Percentiles rank a stretch among this genome's conserved stretches.
Conservation (phyloP, 2,113 vertebrate species). For the Hydrochoerus hydrochaeris region DNA sequence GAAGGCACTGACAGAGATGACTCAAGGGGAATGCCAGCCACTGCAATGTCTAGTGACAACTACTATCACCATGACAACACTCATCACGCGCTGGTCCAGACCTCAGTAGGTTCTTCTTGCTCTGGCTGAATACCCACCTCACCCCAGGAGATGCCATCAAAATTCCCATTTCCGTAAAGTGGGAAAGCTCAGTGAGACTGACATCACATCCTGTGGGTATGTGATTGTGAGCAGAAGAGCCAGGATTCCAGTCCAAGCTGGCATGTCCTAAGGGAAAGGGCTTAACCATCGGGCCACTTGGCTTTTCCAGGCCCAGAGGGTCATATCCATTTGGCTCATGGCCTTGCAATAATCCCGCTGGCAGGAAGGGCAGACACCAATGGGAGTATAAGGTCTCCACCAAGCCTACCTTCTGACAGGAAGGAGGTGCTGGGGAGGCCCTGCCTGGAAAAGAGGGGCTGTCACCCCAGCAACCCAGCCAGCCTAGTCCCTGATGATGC, state of each 20-base stretch:
- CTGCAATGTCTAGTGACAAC: rapidly evolving
- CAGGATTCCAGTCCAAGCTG: neutral
- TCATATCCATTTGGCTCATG: neutral
- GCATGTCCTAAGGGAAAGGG: neutral
- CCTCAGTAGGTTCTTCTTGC: neutral
- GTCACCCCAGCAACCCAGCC: neutral
- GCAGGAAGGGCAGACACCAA: neutral
- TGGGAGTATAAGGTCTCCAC: neutral
- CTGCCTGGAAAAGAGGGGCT: neutral
- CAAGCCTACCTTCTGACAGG: neutral
- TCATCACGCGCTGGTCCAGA: neutral
- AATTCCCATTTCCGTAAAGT: neutral
- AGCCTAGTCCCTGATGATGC: neutral
- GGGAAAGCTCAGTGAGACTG: neutral
- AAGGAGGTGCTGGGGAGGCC: neutral
- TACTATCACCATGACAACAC: neutral
- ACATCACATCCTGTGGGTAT: neutral
- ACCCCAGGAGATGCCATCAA: rapidly evolving
- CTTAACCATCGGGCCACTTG: neutral
- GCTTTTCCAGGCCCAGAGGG: neutral
- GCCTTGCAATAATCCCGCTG: neutral
- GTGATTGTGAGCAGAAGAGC: neutral
- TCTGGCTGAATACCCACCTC: neutral
- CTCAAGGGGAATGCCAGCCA: neutral
- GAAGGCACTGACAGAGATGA: neutral